Percentiles rank a stretch among this genome's conserved stretches.
These are phyloP conservation scores for Ganaspis sp. DNA, from an alignment of 1,140 invertebrate species.

Conservation along the genomic window DNA sequence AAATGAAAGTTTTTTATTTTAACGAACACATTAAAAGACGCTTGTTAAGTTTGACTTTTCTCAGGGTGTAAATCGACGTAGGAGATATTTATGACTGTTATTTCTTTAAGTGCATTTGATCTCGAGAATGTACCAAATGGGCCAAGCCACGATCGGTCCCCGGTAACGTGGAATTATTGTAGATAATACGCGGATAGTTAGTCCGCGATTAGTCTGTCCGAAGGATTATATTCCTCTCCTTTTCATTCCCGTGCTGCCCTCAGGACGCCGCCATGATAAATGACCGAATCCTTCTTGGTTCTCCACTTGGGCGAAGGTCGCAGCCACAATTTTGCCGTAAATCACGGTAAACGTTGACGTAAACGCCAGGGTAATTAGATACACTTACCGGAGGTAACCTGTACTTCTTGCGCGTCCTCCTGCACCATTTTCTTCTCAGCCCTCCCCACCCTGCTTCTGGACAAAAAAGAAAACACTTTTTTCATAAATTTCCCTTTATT, in stretches of 20 bases:
- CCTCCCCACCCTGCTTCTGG: conserved; percentile 54
- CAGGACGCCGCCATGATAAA: conserved; percentile 69
- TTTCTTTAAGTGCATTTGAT: conserved; percentile 42
- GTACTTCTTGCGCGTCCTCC: conserved; percentile 57
- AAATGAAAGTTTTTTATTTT: too few species aligned
- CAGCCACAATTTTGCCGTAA: conserved; percentile 74
- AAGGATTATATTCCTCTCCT: conserved; percentile 71
- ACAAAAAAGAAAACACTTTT: neutral
- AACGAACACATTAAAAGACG: too few species aligned
- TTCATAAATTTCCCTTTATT: neutral
- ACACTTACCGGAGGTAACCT: conserved; percentile 67
- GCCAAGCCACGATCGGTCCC: conserved; percentile 37
- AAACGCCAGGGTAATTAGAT: conserved; percentile 75
- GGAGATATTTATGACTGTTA: conserved; percentile 22
- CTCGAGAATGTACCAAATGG: conserved; percentile 40
- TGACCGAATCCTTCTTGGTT: conserved; percentile 71
- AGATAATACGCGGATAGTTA: conserved; percentile 71
- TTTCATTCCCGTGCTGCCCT: conserved; percentile 63
- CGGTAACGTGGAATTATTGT: conserved; percentile 67
- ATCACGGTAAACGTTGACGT: conserved; percentile 76
- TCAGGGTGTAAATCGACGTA: conserved; percentile 27
- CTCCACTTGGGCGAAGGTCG: conserved; percentile 70
- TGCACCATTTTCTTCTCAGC: conserved; percentile 51
- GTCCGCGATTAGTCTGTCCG: conserved; percentile 73
- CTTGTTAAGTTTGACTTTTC: neutral